A percentile compares a stretch with the other conserved stretches of the same genome.
phyloP scores from a whole-genome alignment of 2,113 vertebrate genomes.

The Tenrec ecaudatus region DNA sequence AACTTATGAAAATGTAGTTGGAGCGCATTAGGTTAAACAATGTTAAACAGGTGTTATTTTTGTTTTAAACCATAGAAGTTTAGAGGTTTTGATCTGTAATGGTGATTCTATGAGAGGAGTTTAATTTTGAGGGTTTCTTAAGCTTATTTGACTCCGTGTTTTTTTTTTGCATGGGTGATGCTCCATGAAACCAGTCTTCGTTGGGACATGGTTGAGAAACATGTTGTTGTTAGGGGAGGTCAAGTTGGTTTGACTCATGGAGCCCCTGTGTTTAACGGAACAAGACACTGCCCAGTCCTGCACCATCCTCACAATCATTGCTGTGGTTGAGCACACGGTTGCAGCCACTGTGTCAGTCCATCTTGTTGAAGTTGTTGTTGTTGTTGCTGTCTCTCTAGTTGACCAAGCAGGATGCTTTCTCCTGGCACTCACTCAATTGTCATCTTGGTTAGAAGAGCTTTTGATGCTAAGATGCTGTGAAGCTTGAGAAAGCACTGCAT shows the following conservation, averaged over 20 bases:
- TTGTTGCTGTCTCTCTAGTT: too few relatives aligned
- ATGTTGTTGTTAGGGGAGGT: not conserved
- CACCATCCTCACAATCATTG: too few relatives aligned
- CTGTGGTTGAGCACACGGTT: too few relatives aligned
- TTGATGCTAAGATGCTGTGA: not conserved
- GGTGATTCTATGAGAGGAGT: not conserved
- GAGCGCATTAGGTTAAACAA: not conserved
- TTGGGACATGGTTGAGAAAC: conserved; percentile 35
- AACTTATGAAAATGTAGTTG: too few relatives aligned
- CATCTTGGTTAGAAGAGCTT: not conserved
- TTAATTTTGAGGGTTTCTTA: not conserved
- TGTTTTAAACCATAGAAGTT: not conserved
- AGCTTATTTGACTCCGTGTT: conserved; percentile 16
- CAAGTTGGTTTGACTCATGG: too few relatives aligned
- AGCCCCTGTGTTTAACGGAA: too few relatives aligned
- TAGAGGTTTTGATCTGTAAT: conserved; percentile 37
- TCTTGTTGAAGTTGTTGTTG: too few relatives aligned
- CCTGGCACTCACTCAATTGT: not conserved
- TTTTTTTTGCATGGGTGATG: not conserved
- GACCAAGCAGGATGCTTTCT: too few relatives aligned
- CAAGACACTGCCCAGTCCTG: too few relatives aligned
- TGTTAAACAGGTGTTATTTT: not conserved
- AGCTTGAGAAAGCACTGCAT: conserved; percentile 2
- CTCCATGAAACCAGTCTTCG: not conserved
- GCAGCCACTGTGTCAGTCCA: too few relatives aligned